These are phyloP conservation scores for Holothuria scabra DNA, from an alignment of 53 echinoderm and acorn worm genomes.

Conservation along the genomic window DNA sequence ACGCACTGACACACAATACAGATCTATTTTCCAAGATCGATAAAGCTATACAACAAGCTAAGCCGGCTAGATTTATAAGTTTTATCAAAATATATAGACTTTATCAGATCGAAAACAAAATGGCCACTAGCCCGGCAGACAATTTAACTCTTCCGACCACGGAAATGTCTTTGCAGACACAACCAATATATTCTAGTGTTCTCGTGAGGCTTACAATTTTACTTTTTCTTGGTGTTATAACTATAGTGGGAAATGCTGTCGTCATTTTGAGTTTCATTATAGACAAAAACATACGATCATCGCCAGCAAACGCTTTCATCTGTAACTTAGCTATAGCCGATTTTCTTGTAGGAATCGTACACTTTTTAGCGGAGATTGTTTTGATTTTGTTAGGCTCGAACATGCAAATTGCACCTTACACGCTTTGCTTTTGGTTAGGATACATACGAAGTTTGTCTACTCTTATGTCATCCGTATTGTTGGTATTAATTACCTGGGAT, in stretches of 20 bases:
- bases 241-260: background rate
- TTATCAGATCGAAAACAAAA: too few species aligned
- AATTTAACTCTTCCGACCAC: too few species aligned
- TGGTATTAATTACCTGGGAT: constrained; percentile 2
- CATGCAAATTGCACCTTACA: background rate
- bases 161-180: too few species aligned
- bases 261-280: background rate
- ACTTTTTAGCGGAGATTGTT: background rate
- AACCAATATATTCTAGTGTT: too few species aligned
- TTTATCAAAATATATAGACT: too few species aligned
- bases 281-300: background rate
- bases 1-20: too few species aligned
- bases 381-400: background rate
- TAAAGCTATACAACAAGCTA: too few species aligned
- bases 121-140: too few species aligned
- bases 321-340: background rate
- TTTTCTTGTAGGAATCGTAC: background rate
- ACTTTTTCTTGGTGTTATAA: background rate
- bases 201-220: background rate
- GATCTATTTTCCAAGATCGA: too few species aligned
- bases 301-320: background rate
- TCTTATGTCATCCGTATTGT: background rate
- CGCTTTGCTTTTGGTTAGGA: background rate
- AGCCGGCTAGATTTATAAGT: too few species aligned
- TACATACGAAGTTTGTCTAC: background rate